A percentile compares a stretch with the other conserved stretches of the same genome.
These are phyloP conservation scores for Saccostrea cuccullata DNA, from an alignment of 1,140 invertebrate genomes.

Conservation along the genomic window DNA sequence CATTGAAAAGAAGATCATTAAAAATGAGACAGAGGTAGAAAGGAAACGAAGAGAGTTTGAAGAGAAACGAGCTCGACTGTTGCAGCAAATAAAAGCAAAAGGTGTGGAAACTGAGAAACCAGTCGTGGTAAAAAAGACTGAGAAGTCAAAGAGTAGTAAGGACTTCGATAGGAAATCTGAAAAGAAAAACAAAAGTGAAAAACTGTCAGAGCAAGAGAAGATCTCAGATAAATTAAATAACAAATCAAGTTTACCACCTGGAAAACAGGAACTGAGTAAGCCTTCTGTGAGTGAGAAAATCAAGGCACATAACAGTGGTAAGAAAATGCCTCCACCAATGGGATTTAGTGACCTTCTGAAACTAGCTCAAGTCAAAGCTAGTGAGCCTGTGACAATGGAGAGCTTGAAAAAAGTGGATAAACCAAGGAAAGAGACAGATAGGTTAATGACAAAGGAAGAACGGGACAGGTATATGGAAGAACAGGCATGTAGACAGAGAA, in stretches of 20 bases:
- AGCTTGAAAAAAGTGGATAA: not conserved
- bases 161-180: slow-evolving; percentile 1
- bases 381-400: slow-evolving; percentile 46
- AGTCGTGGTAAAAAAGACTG: not conserved
- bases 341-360: slow-evolving; percentile 50
- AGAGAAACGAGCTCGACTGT: slow-evolving; percentile 13
- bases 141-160: not conserved
- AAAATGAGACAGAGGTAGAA: slow-evolving; percentile 20
- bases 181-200: slow-evolving; percentile 25
- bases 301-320: slow-evolving; percentile 19
- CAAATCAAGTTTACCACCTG: not conserved
- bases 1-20: not conserved
- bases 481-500: slow-evolving; percentile 30
- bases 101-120: not conserved
- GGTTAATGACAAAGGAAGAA: slow-evolving; percentile 44
- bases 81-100: slow-evolving; percentile 11
- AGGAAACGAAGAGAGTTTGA: slow-evolving; percentile 30
- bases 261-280: not conserved
- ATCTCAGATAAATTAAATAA: not conserved
- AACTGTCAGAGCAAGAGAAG: not conserved
- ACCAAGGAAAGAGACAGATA: slow-evolving; percentile 16
- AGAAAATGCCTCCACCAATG: slow-evolving; percentile 45
- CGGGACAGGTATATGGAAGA: not conserved
- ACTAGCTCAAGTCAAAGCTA: slow-evolving; percentile 46
- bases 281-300: slow-evolving; percentile 6